A percentile compares a stretch with the other conserved stretches of the same genome.
These are phyloP conservation scores for Micrasema minimum DNA, from an alignment of 1,140 invertebrate genomes.

Conservation along the genomic window DNA sequence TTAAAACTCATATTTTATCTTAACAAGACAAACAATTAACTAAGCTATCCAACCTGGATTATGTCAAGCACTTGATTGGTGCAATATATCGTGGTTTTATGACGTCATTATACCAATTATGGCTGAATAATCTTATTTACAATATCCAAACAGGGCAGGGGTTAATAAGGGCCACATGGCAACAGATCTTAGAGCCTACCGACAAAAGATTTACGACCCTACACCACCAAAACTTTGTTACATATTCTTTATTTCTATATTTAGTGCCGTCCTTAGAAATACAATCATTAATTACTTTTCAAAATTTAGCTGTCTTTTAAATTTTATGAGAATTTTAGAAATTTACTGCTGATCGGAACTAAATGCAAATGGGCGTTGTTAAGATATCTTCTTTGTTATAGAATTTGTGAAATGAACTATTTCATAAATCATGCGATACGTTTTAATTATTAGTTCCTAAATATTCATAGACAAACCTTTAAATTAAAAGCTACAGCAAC, in stretches of 20 bases:
- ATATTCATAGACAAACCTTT: too few species aligned
- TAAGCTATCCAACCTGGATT: neutral
- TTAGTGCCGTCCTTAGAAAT: constrained; percentile 28
- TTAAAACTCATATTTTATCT: too few species aligned
- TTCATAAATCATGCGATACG: too few species aligned
- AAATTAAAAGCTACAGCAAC: too few species aligned
- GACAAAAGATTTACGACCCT: constrained; percentile 33
- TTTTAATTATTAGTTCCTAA: too few species aligned
- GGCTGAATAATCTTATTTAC: constrained; percentile 26
- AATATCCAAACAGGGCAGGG: constrained; percentile 6
- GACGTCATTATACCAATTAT: constrained; percentile 22
- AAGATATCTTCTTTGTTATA: too few species aligned
- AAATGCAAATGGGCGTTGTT: too few species aligned
- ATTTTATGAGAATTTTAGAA: too few species aligned
- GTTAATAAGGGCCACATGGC: constrained; percentile 33
- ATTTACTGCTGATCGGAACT: too few species aligned
- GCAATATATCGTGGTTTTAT: constrained; percentile 17
- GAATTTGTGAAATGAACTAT: too few species aligned
- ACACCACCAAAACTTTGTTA: constrained; percentile 26
- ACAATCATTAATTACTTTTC: constrained; percentile 29
- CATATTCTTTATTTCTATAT: constrained; percentile 36
- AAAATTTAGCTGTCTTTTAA: constrained; percentile 18
- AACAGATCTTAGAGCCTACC: constrained; percentile 23
- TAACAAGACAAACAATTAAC: too few species aligned
- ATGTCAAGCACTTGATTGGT: constrained; percentile 9